A percentile compares a stretch with the other conserved stretches of the same genome.
phyloP scores from a whole-genome alignment of 2,888 invertebrate species.

The Tethea ocularis region DNA sequence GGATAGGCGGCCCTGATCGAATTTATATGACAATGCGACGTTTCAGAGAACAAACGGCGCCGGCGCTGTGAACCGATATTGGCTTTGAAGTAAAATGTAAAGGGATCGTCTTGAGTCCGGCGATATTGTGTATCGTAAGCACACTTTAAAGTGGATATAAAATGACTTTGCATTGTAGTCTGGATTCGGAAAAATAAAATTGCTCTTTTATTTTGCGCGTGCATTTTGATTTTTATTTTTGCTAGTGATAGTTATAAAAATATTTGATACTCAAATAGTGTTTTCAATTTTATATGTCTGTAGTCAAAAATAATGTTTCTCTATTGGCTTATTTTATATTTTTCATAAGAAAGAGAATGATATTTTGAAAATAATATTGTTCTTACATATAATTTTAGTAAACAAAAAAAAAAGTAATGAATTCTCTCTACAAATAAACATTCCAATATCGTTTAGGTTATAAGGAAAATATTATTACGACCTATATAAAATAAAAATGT shows the following conservation, averaged over 20 bases:
- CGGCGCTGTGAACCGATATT: slow-evolving; percentile 37
- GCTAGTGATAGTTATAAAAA: background rate
- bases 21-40: slow-evolving; percentile 55
- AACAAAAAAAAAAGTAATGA: background rate
- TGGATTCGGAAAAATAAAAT: slow-evolving; percentile 9
- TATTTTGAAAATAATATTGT: background rate
- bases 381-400: background rate
- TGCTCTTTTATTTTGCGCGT: no score
- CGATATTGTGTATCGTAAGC: slow-evolving; percentile 11
- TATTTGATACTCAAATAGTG: background rate
- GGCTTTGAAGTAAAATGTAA: slow-evolving; percentile 23
- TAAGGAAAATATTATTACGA: slow-evolving; percentile 35
- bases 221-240: background rate
- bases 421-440: no score
- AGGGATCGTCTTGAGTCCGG: slow-evolving; percentile 21
- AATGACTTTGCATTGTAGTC: background rate
- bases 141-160: slow-evolving; percentile 4
- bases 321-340: background rate
- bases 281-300: background rate
- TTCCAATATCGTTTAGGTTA: slow-evolving; percentile 31
- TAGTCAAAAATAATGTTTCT: background rate
- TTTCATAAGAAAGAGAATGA: background rate
- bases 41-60: slow-evolving; percentile 41
- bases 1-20: slow-evolving; percentile 54
- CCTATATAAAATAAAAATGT: slow-evolving; percentile 4